Evolutionary conservation across 2,113 vertebrate genomes (phyloP).

Genomic region (Rhinoderma darwinii): DNA sequence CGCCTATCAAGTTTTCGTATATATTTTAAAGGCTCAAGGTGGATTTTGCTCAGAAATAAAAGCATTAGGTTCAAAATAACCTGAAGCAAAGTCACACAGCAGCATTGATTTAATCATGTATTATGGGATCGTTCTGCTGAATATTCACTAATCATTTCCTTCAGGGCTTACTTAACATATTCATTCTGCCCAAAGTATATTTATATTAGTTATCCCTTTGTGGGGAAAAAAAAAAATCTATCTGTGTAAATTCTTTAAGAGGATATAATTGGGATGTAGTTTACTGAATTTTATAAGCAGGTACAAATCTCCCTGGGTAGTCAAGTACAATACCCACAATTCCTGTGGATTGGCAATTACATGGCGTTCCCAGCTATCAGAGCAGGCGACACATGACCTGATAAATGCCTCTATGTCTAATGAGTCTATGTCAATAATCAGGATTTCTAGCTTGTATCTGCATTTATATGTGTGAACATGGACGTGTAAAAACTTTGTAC

Average conservation of each 20-base stretch:
- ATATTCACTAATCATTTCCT: conserved; percentile 46
- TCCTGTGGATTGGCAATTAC: conserved; percentile 58
- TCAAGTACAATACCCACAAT: conserved; percentile 51
- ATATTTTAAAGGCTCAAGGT: not conserved
- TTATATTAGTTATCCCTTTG: conserved; percentile 30
- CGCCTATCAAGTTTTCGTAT: not conserved
- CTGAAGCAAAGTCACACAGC: conserved; percentile 10
- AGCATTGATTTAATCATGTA: conserved; percentile 29
- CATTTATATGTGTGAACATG: not conserved
- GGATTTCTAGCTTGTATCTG: conserved; percentile 1
- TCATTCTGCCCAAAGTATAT: conserved; percentile 33
- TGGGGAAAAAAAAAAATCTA: not conserved
- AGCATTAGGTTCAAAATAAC: conserved; percentile 16
- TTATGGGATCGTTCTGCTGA: not conserved
- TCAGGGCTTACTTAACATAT: conserved; percentile 37
- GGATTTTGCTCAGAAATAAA: conserved; percentile 9
- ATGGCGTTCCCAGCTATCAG: conserved; percentile 54
- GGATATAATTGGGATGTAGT: conserved; percentile 48
- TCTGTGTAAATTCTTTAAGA: conserved; percentile 37
- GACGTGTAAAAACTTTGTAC: not conserved
- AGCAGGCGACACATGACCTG: conserved; percentile 53
- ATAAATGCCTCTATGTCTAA: conserved; percentile 49
- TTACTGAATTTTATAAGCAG: conserved; percentile 56
- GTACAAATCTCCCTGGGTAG: conserved; percentile 57
- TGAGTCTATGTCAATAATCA: conserved; percentile 44